These are phyloP conservation scores for Mesorhabditis spiculigera DNA, from an alignment of 2,888 invertebrate genomes.

Conservation along the genomic window DNA sequence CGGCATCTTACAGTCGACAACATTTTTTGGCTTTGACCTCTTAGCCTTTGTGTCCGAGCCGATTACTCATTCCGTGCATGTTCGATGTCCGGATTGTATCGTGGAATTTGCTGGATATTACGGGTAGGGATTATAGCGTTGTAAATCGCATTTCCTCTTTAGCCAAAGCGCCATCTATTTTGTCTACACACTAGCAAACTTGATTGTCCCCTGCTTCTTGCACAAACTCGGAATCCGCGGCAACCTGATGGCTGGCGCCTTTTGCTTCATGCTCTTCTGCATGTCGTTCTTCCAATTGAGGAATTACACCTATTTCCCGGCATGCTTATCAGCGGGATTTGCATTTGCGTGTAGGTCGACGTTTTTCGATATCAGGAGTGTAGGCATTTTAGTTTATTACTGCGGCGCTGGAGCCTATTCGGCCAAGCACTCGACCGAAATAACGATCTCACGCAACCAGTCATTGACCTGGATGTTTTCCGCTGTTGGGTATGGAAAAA, in stretches of 20 bases:
- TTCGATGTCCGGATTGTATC: slow-evolving; percentile 27
- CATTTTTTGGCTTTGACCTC: neutral
- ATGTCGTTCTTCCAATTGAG: slow-evolving; percentile 36
- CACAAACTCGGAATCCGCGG: neutral
- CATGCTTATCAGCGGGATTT: slow-evolving; percentile 27
- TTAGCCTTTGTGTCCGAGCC: slow-evolving; percentile 25
- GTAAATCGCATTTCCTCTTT: neutral
- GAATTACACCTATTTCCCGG: slow-evolving; percentile 27
- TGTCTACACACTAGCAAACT: neutral
- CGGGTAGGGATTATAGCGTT: slow-evolving; percentile 22
- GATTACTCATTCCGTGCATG: slow-evolving; percentile 40
- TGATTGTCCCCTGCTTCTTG: slow-evolving; percentile 4
- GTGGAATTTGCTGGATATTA: slow-evolving; percentile 35
- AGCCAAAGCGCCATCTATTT: neutral
- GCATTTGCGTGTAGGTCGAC: slow-evolving; percentile 38
- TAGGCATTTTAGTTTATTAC: neutral
- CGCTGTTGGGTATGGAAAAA: neutral
- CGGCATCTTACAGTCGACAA: neutral
- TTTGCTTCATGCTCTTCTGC: slow-evolving; percentile 22
- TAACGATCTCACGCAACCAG: neutral
- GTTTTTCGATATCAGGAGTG: neutral
- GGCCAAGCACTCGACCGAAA: neutral
- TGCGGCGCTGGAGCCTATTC: neutral
- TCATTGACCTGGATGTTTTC: slow-evolving; percentile 5
- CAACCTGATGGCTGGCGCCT: slow-evolving; percentile 3